Evolutionary conservation across 2,888 invertebrate genomes (phyloP), one percentile per base, ranked within the genome.

Genomic region (Allacma fusca): DNA sequence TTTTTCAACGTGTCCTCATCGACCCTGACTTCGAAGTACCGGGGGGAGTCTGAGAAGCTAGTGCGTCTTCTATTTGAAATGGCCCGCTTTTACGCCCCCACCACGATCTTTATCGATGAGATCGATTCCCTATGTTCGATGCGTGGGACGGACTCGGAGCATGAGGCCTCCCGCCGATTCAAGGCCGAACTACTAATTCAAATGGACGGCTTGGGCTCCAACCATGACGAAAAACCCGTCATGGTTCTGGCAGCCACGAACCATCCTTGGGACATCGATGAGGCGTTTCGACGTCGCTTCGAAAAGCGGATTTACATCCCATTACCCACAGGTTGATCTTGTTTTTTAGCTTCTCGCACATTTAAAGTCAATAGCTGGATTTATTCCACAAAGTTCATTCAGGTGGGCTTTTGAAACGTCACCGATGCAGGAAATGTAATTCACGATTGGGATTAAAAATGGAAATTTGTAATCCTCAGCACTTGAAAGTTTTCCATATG

Each of bases 191-290:
- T 99, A 78, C 90, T 99, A 24, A 95, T 65, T 83, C 98, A 99
- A 89, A 98, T 99, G 98, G 98, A 99, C 88, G 98, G 98, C 0
- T 92, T 95, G 68, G 83, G 82, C 26, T 26, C 75, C 19, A 79
- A 78, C 21, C 78, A 80, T 74, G 81, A 81, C 21, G 74, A 80
- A 65, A 91, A 94, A 89, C 94, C 96, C 65, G 97, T 99, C 0
- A 98, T 98, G 96, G 98, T 99, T 24, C 88, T 99, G 83, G 98
- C 98, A 0, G 98, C 98, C 9, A 99, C 98, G 0, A 99, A 99
- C 88, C 97, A 97, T 86, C 99, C 99, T 0, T 98, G 98, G 98
- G 98, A 98, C 87, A 94, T 99, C 78, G 98, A 98, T 87, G 98
- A 98, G 87, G 98, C 98, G 5, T 88, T 98, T n/a, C 89, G 97